Conservation (phyloP, 2,888 invertebrate genomes). For the Sphaerophoria rueppellii region DNA sequence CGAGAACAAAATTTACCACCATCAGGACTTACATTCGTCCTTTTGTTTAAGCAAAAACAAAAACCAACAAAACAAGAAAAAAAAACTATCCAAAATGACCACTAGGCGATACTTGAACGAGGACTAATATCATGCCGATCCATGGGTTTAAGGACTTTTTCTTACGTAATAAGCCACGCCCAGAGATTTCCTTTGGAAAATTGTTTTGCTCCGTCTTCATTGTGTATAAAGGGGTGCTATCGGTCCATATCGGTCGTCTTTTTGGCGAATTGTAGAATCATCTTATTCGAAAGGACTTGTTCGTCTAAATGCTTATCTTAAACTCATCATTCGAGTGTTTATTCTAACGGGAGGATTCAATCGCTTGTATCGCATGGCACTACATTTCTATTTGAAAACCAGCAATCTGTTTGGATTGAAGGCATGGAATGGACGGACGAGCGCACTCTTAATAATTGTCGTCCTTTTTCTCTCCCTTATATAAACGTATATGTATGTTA, state of each 20-base stretch:
- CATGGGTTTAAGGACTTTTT: slow-evolving; percentile 54
- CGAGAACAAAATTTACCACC: background rate
- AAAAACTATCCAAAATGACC: slow-evolving; percentile 53
- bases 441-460: slow-evolving; percentile 50
- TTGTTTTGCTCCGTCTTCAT: slow-evolving; percentile 35
- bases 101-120: slow-evolving; percentile 65
- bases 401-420: slow-evolving; percentile 50
- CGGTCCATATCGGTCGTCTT: slow-evolving; percentile 4
- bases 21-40: slow-evolving; percentile 18
- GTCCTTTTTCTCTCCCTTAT: slow-evolving; percentile 17
- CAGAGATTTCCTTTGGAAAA: slow-evolving; percentile 46
- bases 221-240: slow-evolving; percentile 35
- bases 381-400: slow-evolving; percentile 26
- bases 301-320: slow-evolving; percentile 55
- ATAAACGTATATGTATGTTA: slow-evolving; percentile 29
- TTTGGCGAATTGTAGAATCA: background rate
- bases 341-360: slow-evolving; percentile 34
- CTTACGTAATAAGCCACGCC: slow-evolving; percentile 70
- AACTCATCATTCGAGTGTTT: slow-evolving; percentile 70
- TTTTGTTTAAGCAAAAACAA: slow-evolving; percentile 50
- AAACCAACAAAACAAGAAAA: slow-evolving; percentile 17
- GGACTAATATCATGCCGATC: slow-evolving; percentile 65
- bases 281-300: slow-evolving; percentile 44
- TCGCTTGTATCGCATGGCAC: slow-evolving; percentile 2
- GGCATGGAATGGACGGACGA: background rate